phyloP scores from a whole-genome alignment of 2,113 vertebrate species.

The Erythrocercus mccallii region DNA sequence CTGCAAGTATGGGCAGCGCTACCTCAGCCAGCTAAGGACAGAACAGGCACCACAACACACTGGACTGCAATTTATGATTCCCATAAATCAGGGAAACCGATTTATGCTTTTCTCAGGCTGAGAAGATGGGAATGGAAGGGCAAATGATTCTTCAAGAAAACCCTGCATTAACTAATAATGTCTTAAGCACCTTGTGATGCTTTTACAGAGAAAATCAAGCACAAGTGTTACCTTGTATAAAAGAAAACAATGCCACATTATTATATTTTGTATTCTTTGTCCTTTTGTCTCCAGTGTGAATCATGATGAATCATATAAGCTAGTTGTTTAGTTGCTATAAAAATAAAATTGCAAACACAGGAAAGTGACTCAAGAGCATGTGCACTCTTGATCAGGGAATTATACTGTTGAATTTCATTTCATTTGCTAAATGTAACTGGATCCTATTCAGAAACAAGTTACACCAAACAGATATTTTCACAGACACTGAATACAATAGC shows the following conservation, averaged over 20 bases:
- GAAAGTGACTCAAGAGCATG: not conserved
- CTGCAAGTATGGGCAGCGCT: not conserved
- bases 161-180: conserved; percentile 13
- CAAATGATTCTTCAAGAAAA: conserved; percentile 4
- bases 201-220: conserved; percentile 30
- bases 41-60: not conserved
- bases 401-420: conserved; percentile 11
- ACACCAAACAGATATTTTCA: not conserved
- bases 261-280: conserved; percentile 25
- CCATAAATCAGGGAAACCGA: too few relatives aligned
- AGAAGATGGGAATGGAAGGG: not conserved
- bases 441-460: conserved; percentile 11
- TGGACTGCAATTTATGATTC: too few relatives aligned
- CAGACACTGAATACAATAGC: not conserved
- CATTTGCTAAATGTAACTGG: not conserved
- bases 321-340: conserved; percentile 46
- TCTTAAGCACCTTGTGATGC: conserved; percentile 2
- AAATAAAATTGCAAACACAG: conserved; percentile 39
- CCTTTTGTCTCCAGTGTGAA: conserved; percentile 33
- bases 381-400: not conserved
- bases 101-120: not conserved
- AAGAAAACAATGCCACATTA: not conserved
- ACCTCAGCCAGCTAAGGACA: not conserved
- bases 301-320: conserved; percentile 59
- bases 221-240: not conserved